Percentiles rank a stretch among this genome's conserved stretches.
These are phyloP conservation scores for Galerucella calmariensis DNA, from an alignment of 2,888 invertebrate genomes.

Conservation along the genomic window DNA sequence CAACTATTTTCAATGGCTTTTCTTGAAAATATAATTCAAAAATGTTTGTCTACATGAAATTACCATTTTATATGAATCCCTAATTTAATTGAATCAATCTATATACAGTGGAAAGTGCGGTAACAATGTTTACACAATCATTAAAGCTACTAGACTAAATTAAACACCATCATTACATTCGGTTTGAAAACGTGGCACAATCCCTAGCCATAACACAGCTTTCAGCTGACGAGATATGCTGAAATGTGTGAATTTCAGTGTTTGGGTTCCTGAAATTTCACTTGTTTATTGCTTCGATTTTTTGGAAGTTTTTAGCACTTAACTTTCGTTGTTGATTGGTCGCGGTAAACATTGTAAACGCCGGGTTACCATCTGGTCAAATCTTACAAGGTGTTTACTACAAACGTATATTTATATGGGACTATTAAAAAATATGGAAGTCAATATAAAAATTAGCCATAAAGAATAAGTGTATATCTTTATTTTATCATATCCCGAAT, in stretches of 20 bases:
- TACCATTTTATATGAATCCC: background rate
- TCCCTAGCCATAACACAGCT: conserved; percentile 13
- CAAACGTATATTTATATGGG: background rate
- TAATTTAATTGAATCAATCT: background rate
- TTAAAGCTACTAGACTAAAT: conserved; percentile 4
- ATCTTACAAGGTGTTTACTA: background rate
- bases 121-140: conserved; percentile 10
- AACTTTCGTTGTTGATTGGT: conserved; percentile 7
- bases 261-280: conserved; percentile 5
- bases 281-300: background rate
- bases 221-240: conserved; percentile 12
- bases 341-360: background rate
- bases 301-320: background rate
- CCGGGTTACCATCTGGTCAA: background rate
- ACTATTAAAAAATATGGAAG: too few relatives aligned
- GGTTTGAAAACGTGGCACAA: conserved; percentile 7
- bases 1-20: background rate
- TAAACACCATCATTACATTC: conserved; percentile 7
- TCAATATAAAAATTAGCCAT: too few relatives aligned
- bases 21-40: background rate
- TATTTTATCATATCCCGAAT: too few relatives aligned
- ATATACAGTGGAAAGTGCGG: background rate
- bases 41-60: too few relatives aligned
- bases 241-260: conserved; percentile 11
- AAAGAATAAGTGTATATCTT: too few relatives aligned